Conservation (phyloP, 2,113 vertebrate species). For the Eptatretus burgeri region DNA sequence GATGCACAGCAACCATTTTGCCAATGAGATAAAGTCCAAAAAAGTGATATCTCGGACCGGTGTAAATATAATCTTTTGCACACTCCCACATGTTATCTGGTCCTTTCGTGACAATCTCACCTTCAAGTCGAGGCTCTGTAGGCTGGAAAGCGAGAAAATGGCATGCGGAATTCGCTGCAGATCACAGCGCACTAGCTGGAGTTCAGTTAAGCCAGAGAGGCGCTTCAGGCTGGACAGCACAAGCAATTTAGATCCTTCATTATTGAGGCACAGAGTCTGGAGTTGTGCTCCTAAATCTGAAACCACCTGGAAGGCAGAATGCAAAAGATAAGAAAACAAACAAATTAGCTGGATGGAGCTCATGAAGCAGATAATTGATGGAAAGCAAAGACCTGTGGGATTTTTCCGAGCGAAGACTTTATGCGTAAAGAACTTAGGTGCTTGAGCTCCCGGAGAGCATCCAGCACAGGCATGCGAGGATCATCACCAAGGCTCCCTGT, state of each 20-base stretch:
- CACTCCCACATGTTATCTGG: too few relatives aligned
- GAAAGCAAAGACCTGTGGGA: constrained; percentile 13
- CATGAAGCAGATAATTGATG: too few relatives aligned
- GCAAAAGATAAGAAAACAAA: too few relatives aligned
- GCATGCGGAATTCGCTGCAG: constrained; percentile 23
- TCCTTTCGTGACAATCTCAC: not conserved
- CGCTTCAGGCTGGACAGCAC: constrained; percentile 19
- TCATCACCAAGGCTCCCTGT: constrained; percentile 19
- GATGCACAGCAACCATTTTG: too few relatives aligned
- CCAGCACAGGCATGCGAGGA: constrained; percentile 19
- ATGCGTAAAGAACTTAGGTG: constrained; percentile 20
- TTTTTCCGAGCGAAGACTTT: constrained; percentile 16
- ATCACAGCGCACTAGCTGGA: constrained; percentile 24
- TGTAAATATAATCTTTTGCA: too few relatives aligned
- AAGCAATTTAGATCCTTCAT: constrained; percentile 20
- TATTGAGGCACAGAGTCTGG: constrained; percentile 19
- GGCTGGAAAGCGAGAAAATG: constrained; percentile 15
- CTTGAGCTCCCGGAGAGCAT: constrained; percentile 19
- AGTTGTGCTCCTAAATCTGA: constrained; percentile 19
- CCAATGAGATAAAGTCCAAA: too few relatives aligned
- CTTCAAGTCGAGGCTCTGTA: constrained; percentile 21
- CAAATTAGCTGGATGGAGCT: too few relatives aligned
- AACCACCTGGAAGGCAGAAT: constrained; percentile 13
- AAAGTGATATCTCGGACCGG: too few relatives aligned
- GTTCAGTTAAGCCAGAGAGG: constrained; percentile 15